Base-by-base conservation (phyloP, 2,888 invertebrate species). In the Tethea ocularis region DNA sequence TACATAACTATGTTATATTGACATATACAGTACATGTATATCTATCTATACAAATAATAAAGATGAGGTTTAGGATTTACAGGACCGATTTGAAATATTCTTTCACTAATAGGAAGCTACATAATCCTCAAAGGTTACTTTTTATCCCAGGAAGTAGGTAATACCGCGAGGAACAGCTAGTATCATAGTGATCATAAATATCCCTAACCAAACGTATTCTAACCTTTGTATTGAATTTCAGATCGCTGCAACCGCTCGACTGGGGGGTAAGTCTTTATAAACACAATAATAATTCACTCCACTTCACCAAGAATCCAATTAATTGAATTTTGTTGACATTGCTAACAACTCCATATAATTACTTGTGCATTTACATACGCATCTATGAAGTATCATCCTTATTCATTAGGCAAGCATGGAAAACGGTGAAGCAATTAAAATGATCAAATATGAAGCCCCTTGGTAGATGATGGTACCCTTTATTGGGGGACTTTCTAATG, bases 291-390 rank as follows among this genome's bases (percentile, higher is more conserved):
- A 54, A 54, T 68, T 59, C 60, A 64, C 65, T 63, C 68, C 66
- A 69, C 69, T 68, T 59, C 64, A 54, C 63, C 68, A 74, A 67
- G 71, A 69, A 74, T 70, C 69, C 56, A 80, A 81, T 82, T 87
- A 87, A 82, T 86, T 81, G 80, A 86, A 83, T 82, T 85, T 80
- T 86, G 86, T 86, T 86, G 82, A 82, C 83, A 75, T 66, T 76
- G 77, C 74, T 68, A 86, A 87, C 87, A 84, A 79, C 81, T 81
- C 77, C 64, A 72, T 67, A 74, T 82, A 84, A 86, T 87, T 84
- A 86, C 81, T 78, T 77, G 77, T 82, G 80, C 84, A 82, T 83
- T 83, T 80, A 74, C 73, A 78, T 68, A 74, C 75, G 67, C 67
- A 67, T 66, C 63, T 60, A 60, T 55, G 58, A 64, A 57, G 72